Conservation (phyloP, 1,140 invertebrate species). For the Pemphigus obesinymphae region DNA sequence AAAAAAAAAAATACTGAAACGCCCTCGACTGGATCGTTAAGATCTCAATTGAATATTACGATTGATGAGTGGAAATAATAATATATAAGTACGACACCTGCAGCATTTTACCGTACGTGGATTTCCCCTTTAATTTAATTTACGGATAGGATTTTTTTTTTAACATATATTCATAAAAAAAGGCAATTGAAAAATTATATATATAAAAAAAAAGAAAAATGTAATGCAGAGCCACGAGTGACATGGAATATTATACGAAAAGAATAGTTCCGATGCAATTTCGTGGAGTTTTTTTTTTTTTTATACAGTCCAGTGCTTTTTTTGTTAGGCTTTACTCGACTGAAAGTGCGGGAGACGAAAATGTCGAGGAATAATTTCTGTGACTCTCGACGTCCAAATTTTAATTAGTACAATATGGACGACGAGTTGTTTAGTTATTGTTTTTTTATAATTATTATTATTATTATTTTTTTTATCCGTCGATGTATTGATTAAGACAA, state of each 20-base stretch:
- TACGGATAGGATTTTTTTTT: not conserved
- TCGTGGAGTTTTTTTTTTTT: no score
- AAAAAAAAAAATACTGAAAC: no score
- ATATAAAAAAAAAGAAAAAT: not conserved
- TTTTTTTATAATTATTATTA: no score
- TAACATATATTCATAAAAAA: not conserved
- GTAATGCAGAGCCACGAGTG: not conserved
- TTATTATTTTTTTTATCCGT: no score
- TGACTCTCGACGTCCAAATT: not conserved
- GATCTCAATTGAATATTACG: no score
- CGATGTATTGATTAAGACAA: not conserved
- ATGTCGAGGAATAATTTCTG: not conserved
- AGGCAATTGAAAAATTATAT: not conserved
- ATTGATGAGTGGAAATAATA: no score
- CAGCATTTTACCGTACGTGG: not conserved
- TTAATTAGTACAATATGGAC: conserved; percentile 32
- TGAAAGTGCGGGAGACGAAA: not conserved
- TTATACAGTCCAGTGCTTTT: not conserved
- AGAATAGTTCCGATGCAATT: not conserved
- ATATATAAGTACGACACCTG: not conserved
- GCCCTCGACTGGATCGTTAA: no score
- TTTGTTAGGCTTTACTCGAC: not conserved
- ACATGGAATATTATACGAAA: not conserved
- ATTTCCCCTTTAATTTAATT: not conserved
- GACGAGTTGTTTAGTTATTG: not conserved